Evolutionary conservation across 92 coral and sea anemone species (phyloP).

Genomic region (Palythoa grandis): DNA sequence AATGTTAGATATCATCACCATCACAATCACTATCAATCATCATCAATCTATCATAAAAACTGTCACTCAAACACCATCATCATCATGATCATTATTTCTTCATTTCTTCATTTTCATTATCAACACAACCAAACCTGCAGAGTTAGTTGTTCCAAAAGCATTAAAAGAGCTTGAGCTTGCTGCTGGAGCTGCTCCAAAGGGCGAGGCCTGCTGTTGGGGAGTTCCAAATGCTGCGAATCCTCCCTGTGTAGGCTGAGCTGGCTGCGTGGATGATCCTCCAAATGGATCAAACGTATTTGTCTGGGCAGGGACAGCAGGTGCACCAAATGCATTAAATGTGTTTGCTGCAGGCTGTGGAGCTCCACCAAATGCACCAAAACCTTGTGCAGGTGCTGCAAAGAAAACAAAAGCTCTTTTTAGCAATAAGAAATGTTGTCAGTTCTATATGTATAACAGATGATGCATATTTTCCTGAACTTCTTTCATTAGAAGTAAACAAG

Average conservation of each 20-base stretch:
- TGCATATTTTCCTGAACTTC: no score
- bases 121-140: conserved; percentile 63
- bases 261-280: conserved; percentile 72
- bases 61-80: not conserved
- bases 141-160: conserved; percentile 78
- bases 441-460: no score
- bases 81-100: not conserved
- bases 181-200: conserved; percentile 35
- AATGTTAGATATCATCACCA: not conserved
- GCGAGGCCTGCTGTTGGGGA: conserved; percentile 59
- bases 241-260: conserved; percentile 74
- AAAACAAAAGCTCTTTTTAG: no score
- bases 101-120: not conserved
- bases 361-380: conserved; percentile 72
- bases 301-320: conserved; percentile 34
- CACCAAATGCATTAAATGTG: conserved; percentile 48
- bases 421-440: no score
- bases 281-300: conserved; percentile 73
- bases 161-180: conserved; percentile 66
- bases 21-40: not conserved
- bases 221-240: conserved; percentile 92
- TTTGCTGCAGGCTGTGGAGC: conserved; percentile 38
- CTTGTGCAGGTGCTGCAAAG: conserved; percentile 61
- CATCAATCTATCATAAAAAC: not conserved
- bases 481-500: no score